A percentile compares a stretch with the other conserved stretches of the same genome.
These are phyloP conservation scores for Pipa parva DNA, from an alignment of 2,113 vertebrate genomes.

Conservation along the genomic window DNA sequence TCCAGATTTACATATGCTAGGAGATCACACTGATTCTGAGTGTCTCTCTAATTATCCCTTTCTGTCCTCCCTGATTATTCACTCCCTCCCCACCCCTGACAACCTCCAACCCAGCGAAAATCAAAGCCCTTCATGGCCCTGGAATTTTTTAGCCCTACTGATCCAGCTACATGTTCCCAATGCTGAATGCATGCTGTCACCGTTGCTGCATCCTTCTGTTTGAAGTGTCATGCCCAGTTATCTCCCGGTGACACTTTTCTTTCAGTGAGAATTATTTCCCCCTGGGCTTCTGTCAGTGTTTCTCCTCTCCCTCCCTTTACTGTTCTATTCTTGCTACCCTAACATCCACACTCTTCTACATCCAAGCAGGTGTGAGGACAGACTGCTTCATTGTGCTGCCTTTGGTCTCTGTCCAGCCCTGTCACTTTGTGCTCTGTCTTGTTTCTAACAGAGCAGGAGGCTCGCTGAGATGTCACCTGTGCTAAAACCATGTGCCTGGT, in stretches of 20 bases:
- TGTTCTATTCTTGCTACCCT: slow-evolving; percentile 23
- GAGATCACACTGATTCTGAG: background rate
- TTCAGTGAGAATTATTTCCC: slow-evolving; percentile 55
- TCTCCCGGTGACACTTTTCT: slow-evolving; percentile 52
- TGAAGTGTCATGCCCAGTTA: slow-evolving; percentile 51
- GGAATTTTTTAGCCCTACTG: slow-evolving; percentile 47
- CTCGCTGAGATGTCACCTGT: slow-evolving; percentile 55
- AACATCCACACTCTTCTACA: slow-evolving; percentile 30
- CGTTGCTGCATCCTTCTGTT: slow-evolving; percentile 46
- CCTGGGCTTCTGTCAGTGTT: slow-evolving; percentile 47
- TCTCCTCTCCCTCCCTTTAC: background rate
- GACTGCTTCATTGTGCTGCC: slow-evolving; percentile 58
- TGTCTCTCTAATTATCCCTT: background rate
- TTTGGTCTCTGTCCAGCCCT: slow-evolving; percentile 54
- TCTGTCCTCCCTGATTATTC: background rate
- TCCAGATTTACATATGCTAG: background rate
- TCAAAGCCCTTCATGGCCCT: slow-evolving; percentile 42
- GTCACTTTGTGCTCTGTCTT: slow-evolving; percentile 37
- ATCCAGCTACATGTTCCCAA: slow-evolving; percentile 32
- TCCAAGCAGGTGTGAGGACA: slow-evolving; percentile 69
- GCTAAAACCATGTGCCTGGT: slow-evolving; percentile 37
- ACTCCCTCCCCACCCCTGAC: no score
- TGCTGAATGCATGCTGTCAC: slow-evolving; percentile 55
- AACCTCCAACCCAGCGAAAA: slow-evolving; percentile 14
- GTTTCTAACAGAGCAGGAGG: slow-evolving; percentile 30